Evolutionary conservation across 2,797 vertebrate species (phyloP).

Genomic region (Clarias pachynema): DNA sequence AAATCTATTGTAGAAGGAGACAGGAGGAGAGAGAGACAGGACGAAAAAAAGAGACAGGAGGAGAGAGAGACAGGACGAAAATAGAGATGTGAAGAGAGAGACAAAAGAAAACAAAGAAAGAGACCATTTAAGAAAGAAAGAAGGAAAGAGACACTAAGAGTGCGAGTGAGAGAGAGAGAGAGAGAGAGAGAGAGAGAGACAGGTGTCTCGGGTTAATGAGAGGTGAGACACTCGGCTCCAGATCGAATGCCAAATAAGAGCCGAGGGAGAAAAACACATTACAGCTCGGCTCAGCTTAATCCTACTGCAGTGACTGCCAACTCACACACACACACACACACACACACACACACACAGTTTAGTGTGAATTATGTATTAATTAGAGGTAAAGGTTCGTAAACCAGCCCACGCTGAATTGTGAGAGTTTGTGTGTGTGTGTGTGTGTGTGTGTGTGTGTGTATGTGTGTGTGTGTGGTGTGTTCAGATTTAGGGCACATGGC

Average conservation of each 20-base stretch:
- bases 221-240: conserved; percentile 71
- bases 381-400: conserved; percentile 43
- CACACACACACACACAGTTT: conserved; percentile 71
- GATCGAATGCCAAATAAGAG: conserved; percentile 74
- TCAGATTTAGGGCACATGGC: background rate
- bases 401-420: background rate
- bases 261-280: conserved; percentile 63
- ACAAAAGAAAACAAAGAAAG: background rate
- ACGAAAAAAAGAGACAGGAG: background rate
- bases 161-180: conserved; percentile 57
- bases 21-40: background rate
- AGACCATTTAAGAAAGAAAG: background rate
- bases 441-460: background rate
- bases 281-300: conserved; percentile 67
- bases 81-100: background rate
- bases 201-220: conserved; percentile 16
- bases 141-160: background rate
- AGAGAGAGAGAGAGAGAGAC: conserved; percentile 30
- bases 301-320: conserved; percentile 59
- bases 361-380: conserved; percentile 75
- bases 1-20: background rate
- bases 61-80: background rate
- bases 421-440: background rate
- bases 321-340: conserved; percentile 66
- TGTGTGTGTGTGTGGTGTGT: background rate